Percentiles rank a stretch among this genome's conserved stretches.
Evolutionary conservation across 2,113 vertebrate species (phyloP).

Genomic region (Myanophis thanlyinensis): DNA sequence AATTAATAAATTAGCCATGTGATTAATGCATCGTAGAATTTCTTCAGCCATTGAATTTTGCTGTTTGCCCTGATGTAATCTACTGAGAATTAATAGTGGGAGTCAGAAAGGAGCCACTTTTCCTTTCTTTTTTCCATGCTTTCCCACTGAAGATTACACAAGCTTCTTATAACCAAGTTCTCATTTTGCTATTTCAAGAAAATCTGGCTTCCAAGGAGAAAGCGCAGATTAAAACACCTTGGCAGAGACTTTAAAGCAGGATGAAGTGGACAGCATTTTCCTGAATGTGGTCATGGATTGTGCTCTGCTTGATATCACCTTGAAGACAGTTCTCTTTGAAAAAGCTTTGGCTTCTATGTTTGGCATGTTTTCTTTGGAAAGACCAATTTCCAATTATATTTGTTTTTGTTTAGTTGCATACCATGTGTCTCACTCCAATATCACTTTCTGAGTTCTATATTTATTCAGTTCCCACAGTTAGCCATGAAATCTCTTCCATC

Average conservation of each 20-base stretch:
- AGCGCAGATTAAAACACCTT: slow-evolving; percentile 62
- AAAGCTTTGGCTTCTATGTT: slow-evolving; percentile 62
- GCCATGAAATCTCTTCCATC: not conserved
- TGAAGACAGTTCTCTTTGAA: slow-evolving; percentile 72
- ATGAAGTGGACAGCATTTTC: slow-evolving; percentile 54
- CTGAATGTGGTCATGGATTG: slow-evolving; percentile 59
- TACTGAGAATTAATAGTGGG: slow-evolving; percentile 42
- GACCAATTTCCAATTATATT: slow-evolving; percentile 48
- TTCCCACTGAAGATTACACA: slow-evolving; percentile 16
- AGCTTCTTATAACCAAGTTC: slow-evolving; percentile 42
- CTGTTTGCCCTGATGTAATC: slow-evolving; percentile 59
- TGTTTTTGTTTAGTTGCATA: slow-evolving; percentile 52
- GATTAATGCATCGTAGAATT: slow-evolving; percentile 60
- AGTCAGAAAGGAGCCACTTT: slow-evolving; percentile 43
- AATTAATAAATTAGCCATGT: slow-evolving; percentile 68
- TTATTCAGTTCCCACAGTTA: not conserved
- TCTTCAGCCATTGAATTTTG: slow-evolving; percentile 54
- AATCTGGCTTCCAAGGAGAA: slow-evolving; percentile 68
- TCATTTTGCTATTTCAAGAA: slow-evolving; percentile 65
- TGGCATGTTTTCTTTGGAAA: slow-evolving; percentile 54
- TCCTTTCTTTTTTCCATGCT: not conserved
- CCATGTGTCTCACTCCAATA: slow-evolving; percentile 37
- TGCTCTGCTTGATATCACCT: slow-evolving; percentile 68
- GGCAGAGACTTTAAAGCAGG: slow-evolving; percentile 55
- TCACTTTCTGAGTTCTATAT: not conserved